A percentile compares a stretch with the other conserved stretches of the same genome.
These are phyloP conservation scores for Aix galericulata DNA, from an alignment of 2,113 vertebrate genomes.

Conservation along the genomic window DNA sequence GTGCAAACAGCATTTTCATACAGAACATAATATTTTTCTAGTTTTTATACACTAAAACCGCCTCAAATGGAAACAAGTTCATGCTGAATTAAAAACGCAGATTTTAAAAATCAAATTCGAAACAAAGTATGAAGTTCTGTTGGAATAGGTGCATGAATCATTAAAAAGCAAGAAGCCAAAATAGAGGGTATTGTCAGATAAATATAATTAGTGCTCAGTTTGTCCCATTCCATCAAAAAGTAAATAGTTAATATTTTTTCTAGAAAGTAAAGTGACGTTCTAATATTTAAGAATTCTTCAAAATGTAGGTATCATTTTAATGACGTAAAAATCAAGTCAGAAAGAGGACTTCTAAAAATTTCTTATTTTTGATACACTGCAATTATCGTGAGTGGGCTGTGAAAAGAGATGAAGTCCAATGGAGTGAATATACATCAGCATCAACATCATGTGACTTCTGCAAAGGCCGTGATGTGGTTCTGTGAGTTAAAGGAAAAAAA, in stretches of 20 bases:
- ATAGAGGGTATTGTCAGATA: constrained; percentile 56
- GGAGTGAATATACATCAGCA: constrained; percentile 85
- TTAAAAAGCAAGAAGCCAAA: constrained; percentile 62
- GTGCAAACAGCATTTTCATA: constrained; percentile 81
- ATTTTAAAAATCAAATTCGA: constrained; percentile 68
- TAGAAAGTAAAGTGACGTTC: constrained; percentile 67
- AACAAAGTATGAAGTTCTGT: constrained; percentile 60
- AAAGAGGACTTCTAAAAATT: constrained; percentile 70
- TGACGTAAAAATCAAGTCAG: constrained; percentile 77
- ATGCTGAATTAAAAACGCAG: constrained; percentile 75
- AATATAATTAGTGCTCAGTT: constrained; percentile 54
- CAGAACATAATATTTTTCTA: constrained; percentile 70
- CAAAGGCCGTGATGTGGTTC: constrained; percentile 97
- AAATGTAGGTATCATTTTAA: constrained; percentile 61
- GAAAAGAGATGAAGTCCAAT: constrained; percentile 95
- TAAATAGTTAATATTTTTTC: constrained; percentile 62
- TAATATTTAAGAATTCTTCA: constrained; percentile 73
- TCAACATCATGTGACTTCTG: constrained; percentile 99
- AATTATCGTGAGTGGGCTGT: constrained; percentile 84
- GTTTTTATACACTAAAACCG: constrained; percentile 72
- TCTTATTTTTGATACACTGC: constrained; percentile 73
- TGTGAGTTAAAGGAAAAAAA: constrained; percentile 70
- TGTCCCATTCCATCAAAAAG: constrained; percentile 50
- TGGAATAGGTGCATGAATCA: constrained; percentile 63
- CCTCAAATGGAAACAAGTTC: constrained; percentile 74